Evolutionary conservation across 2,113 vertebrate genomes (phyloP).

Genomic region (Promerops cafer): DNA sequence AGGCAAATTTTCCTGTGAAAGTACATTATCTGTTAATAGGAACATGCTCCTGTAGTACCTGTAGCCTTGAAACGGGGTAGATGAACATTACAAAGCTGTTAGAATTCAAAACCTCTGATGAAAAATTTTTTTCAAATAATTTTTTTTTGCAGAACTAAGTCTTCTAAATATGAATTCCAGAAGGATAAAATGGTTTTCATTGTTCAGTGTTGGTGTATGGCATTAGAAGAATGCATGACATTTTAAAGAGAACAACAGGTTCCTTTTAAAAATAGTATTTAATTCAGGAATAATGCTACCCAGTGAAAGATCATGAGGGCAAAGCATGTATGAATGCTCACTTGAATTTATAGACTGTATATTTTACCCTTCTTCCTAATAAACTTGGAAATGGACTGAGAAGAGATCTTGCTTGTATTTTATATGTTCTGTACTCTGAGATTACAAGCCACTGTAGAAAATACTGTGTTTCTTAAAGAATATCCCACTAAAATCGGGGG

Average conservation of each 20-base stretch:
- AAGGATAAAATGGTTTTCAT: constrained; percentile 1
- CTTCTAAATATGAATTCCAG: not conserved
- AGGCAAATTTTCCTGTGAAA: not conserved
- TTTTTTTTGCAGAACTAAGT: not conserved
- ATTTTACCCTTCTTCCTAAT: not conserved
- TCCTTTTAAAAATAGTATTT: constrained; percentile 58
- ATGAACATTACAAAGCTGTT: not conserved
- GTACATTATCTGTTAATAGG: not conserved
- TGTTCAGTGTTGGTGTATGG: constrained; percentile 26
- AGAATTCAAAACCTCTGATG: not conserved
- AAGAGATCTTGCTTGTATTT: not conserved
- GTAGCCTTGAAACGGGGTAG: not conserved
- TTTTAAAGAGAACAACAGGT: constrained; percentile 60
- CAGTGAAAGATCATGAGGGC: not conserved
- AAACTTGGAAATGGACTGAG: not conserved
- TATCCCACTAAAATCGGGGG: not conserved
- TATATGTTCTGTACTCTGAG: not conserved
- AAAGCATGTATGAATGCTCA: not conserved
- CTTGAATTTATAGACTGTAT: not conserved
- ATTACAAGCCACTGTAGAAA: not conserved
- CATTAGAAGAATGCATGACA: constrained; percentile 53
- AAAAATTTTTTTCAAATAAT: not conserved
- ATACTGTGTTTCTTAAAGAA: not conserved
- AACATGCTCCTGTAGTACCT: not conserved
- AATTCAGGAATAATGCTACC: not conserved